Evolutionary conservation across 2,113 vertebrate species (phyloP).

Genomic region (Alectura lathami): DNA sequence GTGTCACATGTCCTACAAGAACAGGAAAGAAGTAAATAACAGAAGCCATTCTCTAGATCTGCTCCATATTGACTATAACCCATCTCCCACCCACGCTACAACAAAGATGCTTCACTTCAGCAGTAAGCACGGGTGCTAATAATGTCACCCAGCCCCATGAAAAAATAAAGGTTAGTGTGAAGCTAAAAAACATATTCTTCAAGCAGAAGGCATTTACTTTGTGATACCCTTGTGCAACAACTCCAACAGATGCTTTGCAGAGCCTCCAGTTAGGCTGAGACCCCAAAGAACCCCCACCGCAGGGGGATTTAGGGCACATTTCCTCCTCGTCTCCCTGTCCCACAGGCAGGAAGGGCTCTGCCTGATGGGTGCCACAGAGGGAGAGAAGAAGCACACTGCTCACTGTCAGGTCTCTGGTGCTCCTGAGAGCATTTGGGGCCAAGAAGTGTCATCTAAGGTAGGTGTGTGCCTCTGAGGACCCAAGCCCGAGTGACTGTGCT

Average conservation of each 20-base stretch:
- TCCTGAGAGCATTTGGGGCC: background rate
- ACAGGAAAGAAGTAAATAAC: slow-evolving; percentile 47
- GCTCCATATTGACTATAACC: slow-evolving; percentile 47
- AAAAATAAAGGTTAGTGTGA: slow-evolving; percentile 31
- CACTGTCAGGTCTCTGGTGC: accelerated
- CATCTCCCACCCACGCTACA: slow-evolving; percentile 29
- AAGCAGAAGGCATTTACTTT: slow-evolving; percentile 35
- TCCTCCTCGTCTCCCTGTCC: background rate
- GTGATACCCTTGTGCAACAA: background rate
- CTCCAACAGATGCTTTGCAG: background rate
- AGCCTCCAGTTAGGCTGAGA: background rate
- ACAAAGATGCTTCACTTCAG: slow-evolving; percentile 49
- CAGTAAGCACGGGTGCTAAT: slow-evolving; percentile 26
- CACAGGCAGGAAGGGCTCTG: background rate
- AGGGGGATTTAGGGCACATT: background rate
- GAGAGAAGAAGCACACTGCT: background rate
- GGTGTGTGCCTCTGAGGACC: background rate
- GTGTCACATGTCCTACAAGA: background rate
- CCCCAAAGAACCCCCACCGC: accelerated
- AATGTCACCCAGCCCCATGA: slow-evolving; percentile 31
- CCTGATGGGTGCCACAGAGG: background rate
- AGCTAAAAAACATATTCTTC: slow-evolving; percentile 45
- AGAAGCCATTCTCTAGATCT: slow-evolving; percentile 40
- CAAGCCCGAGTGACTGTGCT: background rate
- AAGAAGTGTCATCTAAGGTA: background rate